Evolutionary conservation across 2,797 vertebrate genomes (phyloP), one percentile per base, ranked within the genome.

Genomic region (Eidolon dupreanum): DNA sequence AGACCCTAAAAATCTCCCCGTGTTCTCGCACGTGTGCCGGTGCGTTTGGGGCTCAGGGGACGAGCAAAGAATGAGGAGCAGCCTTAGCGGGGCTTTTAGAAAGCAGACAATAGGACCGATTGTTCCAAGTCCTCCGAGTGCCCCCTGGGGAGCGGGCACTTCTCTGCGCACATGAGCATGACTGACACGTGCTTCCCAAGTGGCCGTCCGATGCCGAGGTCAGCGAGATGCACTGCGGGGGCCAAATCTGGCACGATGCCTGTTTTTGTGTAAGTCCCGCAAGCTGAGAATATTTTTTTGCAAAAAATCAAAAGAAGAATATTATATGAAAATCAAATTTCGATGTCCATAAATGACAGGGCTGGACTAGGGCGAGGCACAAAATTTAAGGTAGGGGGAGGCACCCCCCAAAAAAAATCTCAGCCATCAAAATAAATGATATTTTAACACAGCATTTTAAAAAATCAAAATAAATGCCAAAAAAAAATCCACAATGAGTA

Each of bases 221-320:
- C 43, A 43, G 74, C 75, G 10, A 6, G 36, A 46, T 31, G 0
- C 6, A 31, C 2, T 3, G 12, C 0, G 0, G 28, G 28, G 19
- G 24, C 24, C 55, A 36, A 4, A 11, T 55, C 43, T 15, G 28
- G 43, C 31, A 8, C 2, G 3, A 68, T 53, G 4, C 46, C 65
- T 51, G 12, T 13, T 38, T 81, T 36, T 70, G 28, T 15, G 22
- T 33, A 19, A 31, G 49, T 84, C 66, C 20, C 0, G 2, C 11
- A 24, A 43, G 74, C 89, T 38, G 78, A 79, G 65, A 59, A 92
- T 78, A 55, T 41, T 90, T 59, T 59, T 59, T 71, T 84, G 38
- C 24, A 10, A 17, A 66, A 43, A 68, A 61, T 71, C 46, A 33
- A 79, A 87, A 81, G 36, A 66, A 55, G 53, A 33, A 24, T 89